Evolutionary conservation across 1,140 invertebrate species (phyloP), one percentile per base, ranked within the genome.

Genomic region (Bombus balteatus): DNA sequence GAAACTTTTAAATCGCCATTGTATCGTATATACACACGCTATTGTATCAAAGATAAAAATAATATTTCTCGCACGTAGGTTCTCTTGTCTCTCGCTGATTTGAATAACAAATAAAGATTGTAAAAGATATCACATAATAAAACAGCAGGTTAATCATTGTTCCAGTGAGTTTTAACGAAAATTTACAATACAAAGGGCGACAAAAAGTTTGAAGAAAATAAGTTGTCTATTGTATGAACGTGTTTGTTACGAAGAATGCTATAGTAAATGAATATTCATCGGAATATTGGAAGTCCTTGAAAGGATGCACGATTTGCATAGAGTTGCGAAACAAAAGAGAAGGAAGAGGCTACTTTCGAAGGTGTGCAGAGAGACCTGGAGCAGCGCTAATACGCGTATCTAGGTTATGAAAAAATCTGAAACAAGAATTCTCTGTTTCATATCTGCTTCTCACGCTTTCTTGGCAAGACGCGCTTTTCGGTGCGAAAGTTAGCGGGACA

Each of bases 401-500:
- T 85, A 37, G 82, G 86, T 87, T 87, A 87, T 59, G 86, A 87
- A 87, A 87, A 87, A 79, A 79, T 78, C 81, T 80, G 28, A 74
- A 75, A 88, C 85, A 86, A 53, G 83, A 71, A 81, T 72, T 65
- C 75, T 76, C 80, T 79, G 62, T 88, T 43, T 82, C 47, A 4
- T 59, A 71, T 81, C 34, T 57, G 37, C 62, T 81, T 88, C 84
- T 79, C 80, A 86, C 85, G 80, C 87, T 88, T 86, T 88, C 87
- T 86, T 88, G 80, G 59, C 80, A 83, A 34, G 53, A 59, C 73
- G 68, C 65, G 70, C 70, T 82, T 75, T 77, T 83, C 81, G 76
- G 59, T 62, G 75, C 75, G 82, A 87, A 79, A 87, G 86, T 85
- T 85, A 66, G 62, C 81, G 34, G 47, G 34, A 57, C 65, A 43